These are phyloP conservation scores for Ochropleura leucogaster DNA, from an alignment of 2,888 invertebrate species.

Conservation along the genomic window DNA sequence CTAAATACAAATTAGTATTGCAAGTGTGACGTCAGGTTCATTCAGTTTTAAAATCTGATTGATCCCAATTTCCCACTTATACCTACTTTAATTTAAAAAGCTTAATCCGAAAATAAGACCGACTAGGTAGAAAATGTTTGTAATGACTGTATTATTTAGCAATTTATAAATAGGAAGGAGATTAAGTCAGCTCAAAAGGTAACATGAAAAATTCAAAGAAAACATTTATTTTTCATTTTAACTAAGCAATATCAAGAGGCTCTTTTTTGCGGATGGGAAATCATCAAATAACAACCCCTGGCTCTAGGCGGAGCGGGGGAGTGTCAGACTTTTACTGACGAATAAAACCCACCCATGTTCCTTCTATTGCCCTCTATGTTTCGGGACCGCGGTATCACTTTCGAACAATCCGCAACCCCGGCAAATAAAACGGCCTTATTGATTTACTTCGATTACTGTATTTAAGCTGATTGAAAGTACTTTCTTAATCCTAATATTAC, in stretches of 20 bases:
- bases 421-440: neutral
- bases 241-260: too few species aligned
- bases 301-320: too few species aligned
- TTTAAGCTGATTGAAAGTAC: constrained; percentile 32
- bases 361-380: too few species aligned
- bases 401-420: too few species aligned
- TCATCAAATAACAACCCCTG: too few species aligned
- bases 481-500: constrained; percentile 22
- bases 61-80: neutral
- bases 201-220: neutral
- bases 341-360: too few species aligned
- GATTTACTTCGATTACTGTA: neutral
- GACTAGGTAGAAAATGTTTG: neutral
- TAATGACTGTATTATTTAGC: neutral
- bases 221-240: too few species aligned
- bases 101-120: too few species aligned
- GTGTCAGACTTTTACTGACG: too few species aligned
- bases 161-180: neutral
- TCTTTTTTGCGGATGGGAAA: too few species aligned
- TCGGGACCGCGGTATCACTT: too few species aligned
- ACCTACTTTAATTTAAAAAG: neutral
- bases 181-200: neutral
- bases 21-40: neutral
- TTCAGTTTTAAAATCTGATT: neutral
- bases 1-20: neutral